These are phyloP conservation scores for Henricia sp. DNA, from an alignment of 53 echinoderm and acorn worm species.

Conservation along the genomic window DNA sequence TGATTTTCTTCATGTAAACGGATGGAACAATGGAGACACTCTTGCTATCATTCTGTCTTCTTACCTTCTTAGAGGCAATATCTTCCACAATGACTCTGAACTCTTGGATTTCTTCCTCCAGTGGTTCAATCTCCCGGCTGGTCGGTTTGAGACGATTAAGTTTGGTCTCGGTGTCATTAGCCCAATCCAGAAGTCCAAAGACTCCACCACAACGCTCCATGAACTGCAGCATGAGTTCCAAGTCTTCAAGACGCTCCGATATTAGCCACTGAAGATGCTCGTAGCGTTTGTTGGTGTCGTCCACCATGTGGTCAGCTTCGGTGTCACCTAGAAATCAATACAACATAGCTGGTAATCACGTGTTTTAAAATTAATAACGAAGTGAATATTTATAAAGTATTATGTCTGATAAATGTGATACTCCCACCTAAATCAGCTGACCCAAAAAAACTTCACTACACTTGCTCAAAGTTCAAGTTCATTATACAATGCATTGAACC, in stretches of 20 bases:
- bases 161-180: constrained; percentile 76
- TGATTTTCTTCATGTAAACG: too few relatives aligned
- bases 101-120: constrained; percentile 82
- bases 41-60: too few relatives aligned
- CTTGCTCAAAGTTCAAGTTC: too few relatives aligned
- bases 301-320: constrained; percentile 85
- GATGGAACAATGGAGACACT: too few relatives aligned
- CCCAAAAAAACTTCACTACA: too few relatives aligned
- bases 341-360: neutral
- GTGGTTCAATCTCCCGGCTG: constrained; percentile 79
- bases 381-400: too few relatives aligned
- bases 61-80: constrained; percentile 63
- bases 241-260: constrained; percentile 85
- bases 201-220: constrained; percentile 92
- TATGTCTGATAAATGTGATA: too few relatives aligned
- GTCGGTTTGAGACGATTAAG: constrained; percentile 79
- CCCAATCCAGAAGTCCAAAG: constrained; percentile 89
- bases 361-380: too few relatives aligned
- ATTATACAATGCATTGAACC: too few relatives aligned
- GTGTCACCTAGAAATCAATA: constrained; percentile 76
- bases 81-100: constrained; percentile 70
- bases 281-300: constrained; percentile 88
- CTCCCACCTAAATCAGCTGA: too few relatives aligned
- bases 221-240: constrained; percentile 93
- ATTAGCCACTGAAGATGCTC: constrained; percentile 74